phyloP scores from a whole-genome alignment of 1,140 invertebrate genomes.

The Sycobia sp. region DNA sequence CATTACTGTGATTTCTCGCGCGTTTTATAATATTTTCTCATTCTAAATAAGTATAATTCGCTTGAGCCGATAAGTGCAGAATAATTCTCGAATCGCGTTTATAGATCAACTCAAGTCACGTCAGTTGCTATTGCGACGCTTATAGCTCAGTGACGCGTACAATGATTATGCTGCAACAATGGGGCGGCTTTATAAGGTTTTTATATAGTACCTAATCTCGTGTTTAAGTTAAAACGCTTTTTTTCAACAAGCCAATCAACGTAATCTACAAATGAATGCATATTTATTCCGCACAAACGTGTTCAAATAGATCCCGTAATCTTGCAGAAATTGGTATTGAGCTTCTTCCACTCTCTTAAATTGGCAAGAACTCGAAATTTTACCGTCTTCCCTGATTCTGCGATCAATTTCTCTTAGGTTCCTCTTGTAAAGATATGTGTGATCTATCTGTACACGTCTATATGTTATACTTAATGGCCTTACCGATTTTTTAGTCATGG shows the following conservation, averaged over 20 bases:
- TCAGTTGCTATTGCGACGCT: not conserved
- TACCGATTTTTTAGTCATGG: too few relatives aligned
- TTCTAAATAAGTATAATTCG: conserved; percentile 1
- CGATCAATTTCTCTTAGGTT: too few relatives aligned
- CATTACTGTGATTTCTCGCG: not conserved
- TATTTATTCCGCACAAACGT: too few relatives aligned
- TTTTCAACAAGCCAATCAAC: not conserved
- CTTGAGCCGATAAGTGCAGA: conserved; percentile 9
- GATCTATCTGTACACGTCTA: too few relatives aligned
- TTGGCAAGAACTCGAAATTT: too few relatives aligned
- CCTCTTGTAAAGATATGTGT: too few relatives aligned
- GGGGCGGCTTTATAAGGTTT: too few relatives aligned
- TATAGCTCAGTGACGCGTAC: not conserved
- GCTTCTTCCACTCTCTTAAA: too few relatives aligned
- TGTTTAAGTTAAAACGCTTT: not conserved
- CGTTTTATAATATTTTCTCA: conserved; percentile 1
- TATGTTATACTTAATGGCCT: too few relatives aligned
- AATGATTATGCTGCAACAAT: conserved; percentile 7
- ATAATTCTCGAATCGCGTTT: conserved; percentile 15
- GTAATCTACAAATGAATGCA: not conserved
- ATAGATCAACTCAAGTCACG: not conserved
- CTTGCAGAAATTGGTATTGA: too few relatives aligned
- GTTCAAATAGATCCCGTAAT: too few relatives aligned
- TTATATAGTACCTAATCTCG: not conserved
- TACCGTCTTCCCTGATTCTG: too few relatives aligned